Evolutionary conservation across 2,797 vertebrate species (phyloP).

Genomic region (Micromesistius poutassou): DNA sequence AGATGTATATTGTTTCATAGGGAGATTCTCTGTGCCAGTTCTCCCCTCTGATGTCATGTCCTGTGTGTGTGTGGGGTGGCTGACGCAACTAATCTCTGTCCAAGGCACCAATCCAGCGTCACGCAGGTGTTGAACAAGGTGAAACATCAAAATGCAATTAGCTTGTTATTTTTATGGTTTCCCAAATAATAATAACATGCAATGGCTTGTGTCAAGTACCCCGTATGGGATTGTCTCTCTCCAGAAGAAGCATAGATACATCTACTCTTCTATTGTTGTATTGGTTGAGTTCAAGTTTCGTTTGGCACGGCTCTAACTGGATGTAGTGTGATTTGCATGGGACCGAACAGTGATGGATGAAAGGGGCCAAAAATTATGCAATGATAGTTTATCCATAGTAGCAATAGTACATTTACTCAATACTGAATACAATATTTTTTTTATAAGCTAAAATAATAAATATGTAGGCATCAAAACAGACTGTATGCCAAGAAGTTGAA

Average conservation of each 20-base stretch:
- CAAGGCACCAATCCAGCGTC: background rate
- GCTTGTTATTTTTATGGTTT: background rate
- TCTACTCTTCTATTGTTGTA: background rate
- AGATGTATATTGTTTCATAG: background rate
- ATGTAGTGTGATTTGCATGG: background rate
- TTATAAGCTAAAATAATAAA: background rate
- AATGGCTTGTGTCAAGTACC: background rate
- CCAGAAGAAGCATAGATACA: background rate
- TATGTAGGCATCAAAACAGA: background rate
- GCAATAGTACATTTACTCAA: background rate
- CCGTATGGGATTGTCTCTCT: background rate
- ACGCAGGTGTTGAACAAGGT: background rate
- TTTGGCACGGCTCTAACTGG: background rate
- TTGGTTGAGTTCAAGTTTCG: background rate
- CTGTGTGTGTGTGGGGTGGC: background rate
- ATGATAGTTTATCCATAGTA: background rate
- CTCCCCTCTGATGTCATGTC: background rate
- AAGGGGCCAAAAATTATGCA: background rate
- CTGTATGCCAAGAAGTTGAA: background rate
- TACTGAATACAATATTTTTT: background rate
- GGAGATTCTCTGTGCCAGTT: background rate
- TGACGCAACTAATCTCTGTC: background rate
- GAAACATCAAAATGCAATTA: slow-evolving; percentile 6
- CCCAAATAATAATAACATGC: background rate
- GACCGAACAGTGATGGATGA: background rate